Conservation (phyloP, 1,140 invertebrate species). For the Magallana ariakensis region DNA sequence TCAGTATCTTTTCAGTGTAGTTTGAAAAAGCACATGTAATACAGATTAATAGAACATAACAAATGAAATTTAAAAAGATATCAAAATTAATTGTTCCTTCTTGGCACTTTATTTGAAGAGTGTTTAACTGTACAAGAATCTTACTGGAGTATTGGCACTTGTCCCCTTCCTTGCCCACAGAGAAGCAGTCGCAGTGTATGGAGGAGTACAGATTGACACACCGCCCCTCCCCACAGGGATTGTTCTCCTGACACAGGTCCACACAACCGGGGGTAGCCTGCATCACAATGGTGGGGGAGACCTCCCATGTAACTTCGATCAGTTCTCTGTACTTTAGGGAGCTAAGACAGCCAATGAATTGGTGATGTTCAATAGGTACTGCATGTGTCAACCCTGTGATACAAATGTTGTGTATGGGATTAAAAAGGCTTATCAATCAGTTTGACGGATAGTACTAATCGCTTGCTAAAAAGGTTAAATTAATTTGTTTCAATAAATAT, state of each 20-base stretch:
- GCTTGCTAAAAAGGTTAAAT: no score
- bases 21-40: no score
- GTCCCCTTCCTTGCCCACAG: slow-evolving; percentile 92
- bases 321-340: slow-evolving; percentile 90
- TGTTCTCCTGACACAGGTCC: slow-evolving; percentile 83
- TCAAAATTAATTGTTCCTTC: no score
- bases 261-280: slow-evolving; percentile 68
- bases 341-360: slow-evolving; percentile 94
- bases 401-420: no score
- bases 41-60: no score
- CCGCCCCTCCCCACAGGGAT: slow-evolving; percentile 65
- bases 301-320: slow-evolving; percentile 88
- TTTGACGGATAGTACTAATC: no score
- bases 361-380: slow-evolving; percentile 72
- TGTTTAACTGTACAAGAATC: background rate
- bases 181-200: slow-evolving; percentile 86
- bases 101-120: no score
- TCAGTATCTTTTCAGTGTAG: no score
- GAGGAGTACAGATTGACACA: slow-evolving; percentile 72
- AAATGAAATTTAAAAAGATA: no score
- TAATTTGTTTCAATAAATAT: no score
- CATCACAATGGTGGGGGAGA: slow-evolving; percentile 85
- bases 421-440: no score
- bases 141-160: slow-evolving; percentile 93
- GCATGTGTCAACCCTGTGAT: background rate